A percentile compares a stretch with the other conserved stretches of the same genome.
Evolutionary conservation across 2,113 vertebrate species (phyloP).

Genomic region (Marcusenius ussheri): DNA sequence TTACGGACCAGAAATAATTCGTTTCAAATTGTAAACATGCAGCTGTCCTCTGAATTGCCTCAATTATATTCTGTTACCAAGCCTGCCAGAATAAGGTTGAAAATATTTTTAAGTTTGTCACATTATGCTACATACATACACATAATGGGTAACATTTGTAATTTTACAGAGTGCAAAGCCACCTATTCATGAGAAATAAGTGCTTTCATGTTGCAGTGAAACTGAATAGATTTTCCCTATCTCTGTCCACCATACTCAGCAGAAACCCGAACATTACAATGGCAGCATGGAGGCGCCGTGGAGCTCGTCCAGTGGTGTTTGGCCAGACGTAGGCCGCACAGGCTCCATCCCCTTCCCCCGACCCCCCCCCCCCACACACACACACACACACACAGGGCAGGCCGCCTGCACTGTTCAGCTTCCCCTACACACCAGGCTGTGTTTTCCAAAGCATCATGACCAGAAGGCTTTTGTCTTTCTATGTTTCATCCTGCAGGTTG

Average conservation of each 20-base stretch:
- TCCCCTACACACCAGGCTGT: not conserved
- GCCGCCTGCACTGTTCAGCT: not conserved
- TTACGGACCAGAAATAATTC: not conserved
- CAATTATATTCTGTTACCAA: not conserved
- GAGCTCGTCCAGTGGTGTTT: not conserved
- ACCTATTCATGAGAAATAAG: not conserved
- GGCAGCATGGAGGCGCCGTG: not conserved
- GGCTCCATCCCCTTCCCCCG: not conserved
- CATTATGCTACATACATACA: not conserved
- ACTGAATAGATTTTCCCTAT: not conserved
- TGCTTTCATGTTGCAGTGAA: not conserved
- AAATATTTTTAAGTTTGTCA: not conserved
- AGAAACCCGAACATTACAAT: not conserved
- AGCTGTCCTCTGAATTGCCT: not conserved
- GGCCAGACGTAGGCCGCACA: not conserved
- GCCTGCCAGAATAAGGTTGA: not conserved
- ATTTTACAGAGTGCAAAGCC: not conserved
- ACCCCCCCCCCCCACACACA: too few relatives aligned
- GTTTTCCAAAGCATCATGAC: slow-evolving; percentile 24
- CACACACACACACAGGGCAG: not conserved
- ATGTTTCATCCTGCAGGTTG: slow-evolving; percentile 58
- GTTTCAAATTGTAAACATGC: not conserved
- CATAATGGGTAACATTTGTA: not conserved
- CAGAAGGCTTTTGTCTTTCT: slow-evolving; percentile 26
- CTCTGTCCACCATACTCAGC: not conserved